Conservation (phyloP, 2,888 invertebrate species). For the Anagyrus pseudococci region DNA sequence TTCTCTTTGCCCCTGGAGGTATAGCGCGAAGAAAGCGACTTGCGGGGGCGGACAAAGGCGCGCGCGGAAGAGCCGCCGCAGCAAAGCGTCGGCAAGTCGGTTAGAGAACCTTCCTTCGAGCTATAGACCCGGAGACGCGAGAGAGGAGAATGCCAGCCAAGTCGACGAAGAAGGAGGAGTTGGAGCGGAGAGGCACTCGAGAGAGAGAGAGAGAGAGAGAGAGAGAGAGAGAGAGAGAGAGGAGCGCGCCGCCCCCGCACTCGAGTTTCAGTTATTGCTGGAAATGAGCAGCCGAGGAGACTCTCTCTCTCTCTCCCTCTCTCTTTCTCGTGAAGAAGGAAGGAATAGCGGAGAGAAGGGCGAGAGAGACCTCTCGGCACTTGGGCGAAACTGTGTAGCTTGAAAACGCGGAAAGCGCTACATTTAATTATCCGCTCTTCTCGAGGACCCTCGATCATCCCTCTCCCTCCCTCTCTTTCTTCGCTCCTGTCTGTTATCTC, state of each 20-base stretch:
- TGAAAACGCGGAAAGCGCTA: constrained; percentile 40
- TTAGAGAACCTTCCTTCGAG: no score
- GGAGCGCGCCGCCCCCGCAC: constrained; percentile 15
- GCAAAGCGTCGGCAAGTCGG: neutral
- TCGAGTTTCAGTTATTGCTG: constrained; percentile 45
- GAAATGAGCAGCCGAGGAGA: constrained; percentile 36
- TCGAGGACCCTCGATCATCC: constrained; percentile 33
- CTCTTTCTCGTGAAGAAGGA: constrained; percentile 3
- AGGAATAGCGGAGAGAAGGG: no score
- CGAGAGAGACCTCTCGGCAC: no score
- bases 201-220: neutral
- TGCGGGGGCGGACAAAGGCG: no score
- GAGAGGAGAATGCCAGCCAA: neutral
- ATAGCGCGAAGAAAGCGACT: no score
- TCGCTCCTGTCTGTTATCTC: neutral
- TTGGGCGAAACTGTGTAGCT: no score
- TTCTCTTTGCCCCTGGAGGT: no score
- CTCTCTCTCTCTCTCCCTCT: constrained; percentile 11
- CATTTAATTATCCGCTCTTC: constrained; percentile 48
- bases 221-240: neutral
- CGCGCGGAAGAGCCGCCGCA: neutral
- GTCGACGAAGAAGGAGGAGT: no score
- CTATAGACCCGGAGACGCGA: no score
- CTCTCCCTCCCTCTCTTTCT: neutral
- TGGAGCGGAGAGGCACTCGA: neutral